Base-by-base conservation (phyloP, 37 sponge, comb jelly and placozoan genomes). In the Corticium candelabrum region DNA sequence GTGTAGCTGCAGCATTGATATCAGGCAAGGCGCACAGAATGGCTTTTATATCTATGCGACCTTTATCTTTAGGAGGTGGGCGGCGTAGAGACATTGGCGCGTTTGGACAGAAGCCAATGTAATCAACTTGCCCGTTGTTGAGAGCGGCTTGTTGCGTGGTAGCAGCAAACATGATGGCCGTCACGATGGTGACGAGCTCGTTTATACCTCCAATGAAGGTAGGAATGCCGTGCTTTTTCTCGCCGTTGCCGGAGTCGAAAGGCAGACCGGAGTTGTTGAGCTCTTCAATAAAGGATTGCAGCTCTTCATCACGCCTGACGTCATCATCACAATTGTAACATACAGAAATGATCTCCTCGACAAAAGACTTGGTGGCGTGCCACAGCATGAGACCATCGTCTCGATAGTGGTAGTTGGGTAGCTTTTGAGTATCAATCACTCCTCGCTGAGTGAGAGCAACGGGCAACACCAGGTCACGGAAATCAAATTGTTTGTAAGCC, bases 51-150 rank as follows among this genome's bases (percentile, higher is more conserved):
- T 79, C 76, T 31, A 77, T 67, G 38, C 41, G 34, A 0, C 86
- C 88, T 39, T 89, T 88, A 71, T 84, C 36, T 3, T 82, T 57
- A 2, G 89, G 89, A 33, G 83, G 86, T 67, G 85, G 82, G 1
- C 77, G 1, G 34, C 78, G 75, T 41, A 92, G 5, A 3, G 62
- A 41, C 38, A 34, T 37, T 29, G 89, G 87, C 35, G 90, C 77
- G 84, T 93, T 93, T 30, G 94, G 94, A 0, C 76, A 68, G 37
- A 74, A 93, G 3, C 80, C 84, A 68, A 80, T 79, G 7, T 76
- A 74, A 21, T 84, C 75, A 40, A 82, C 89, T 74, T 93, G 94
- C 1, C 90, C 90, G 35, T 87, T 86, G 74, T 93, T 93, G 70
- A 93, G 77, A n/a, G 89, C 86, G 1, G 84, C 37, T 68, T 91